A percentile compares a stretch with the other conserved stretches of the same genome.
These are phyloP conservation scores for Timema podura DNA, from an alignment of 2,888 invertebrate genomes.

Conservation along the genomic window DNA sequence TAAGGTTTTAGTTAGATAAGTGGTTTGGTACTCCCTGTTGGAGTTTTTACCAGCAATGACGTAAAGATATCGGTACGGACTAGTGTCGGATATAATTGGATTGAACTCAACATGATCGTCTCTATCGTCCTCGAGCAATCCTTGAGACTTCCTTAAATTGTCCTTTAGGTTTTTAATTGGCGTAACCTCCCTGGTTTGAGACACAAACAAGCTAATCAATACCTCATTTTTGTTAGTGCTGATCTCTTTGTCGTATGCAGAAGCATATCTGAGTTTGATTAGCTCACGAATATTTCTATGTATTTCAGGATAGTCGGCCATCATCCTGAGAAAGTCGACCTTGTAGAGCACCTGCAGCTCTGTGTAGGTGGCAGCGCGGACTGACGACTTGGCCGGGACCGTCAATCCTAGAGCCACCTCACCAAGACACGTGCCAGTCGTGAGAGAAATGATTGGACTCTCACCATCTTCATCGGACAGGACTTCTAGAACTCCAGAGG, in stretches of 20 bases:
- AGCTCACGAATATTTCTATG: conserved; percentile 27
- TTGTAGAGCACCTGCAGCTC: conserved; percentile 42
- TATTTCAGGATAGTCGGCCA: conserved; percentile 32
- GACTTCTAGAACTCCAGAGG: too few species aligned
- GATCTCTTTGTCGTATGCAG: conserved; percentile 39
- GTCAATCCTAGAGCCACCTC: conserved; percentile 52
- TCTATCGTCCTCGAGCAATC: too few species aligned
- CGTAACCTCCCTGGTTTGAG: too few species aligned
- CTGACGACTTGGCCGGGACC: conserved; percentile 51
- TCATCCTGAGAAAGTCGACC: conserved; percentile 33
- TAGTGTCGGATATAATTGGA: too few species aligned
- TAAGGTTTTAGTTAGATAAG: too few species aligned
- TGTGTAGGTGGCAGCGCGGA: conserved; percentile 52
- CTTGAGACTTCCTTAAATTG: too few species aligned
- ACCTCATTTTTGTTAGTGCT: conserved; percentile 46
- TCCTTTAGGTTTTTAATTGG: too few species aligned
- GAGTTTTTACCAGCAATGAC: too few species aligned
- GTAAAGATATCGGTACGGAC: too few species aligned
- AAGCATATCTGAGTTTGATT: conserved; percentile 27
- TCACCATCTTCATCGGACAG: conserved; percentile 53
- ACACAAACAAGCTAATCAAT: too few species aligned
- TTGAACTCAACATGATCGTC: too few species aligned
- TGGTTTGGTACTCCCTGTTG: too few species aligned
- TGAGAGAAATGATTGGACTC: conserved; percentile 52
- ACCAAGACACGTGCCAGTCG: conserved; percentile 49